Evolutionary conservation across 2,888 invertebrate species (phyloP), one percentile per base, ranked within the genome.

Genomic region (Phengaris arion): DNA sequence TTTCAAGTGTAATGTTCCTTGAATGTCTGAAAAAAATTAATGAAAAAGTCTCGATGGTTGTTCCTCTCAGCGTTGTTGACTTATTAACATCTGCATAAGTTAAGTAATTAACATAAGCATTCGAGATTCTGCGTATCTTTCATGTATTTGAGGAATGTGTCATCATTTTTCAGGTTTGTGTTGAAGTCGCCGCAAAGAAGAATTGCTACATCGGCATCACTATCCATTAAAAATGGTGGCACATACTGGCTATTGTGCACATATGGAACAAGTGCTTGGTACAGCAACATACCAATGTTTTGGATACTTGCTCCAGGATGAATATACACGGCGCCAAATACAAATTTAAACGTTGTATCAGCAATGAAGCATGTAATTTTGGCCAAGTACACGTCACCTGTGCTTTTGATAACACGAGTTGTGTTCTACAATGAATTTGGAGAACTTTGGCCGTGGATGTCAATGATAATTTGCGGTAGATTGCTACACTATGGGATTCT

Each of bases 1-100:
- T 81, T 79, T 81, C 80, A n/a, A 69, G 70, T 81, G 77, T 82
- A 79, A 80, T 80, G 80, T 81, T 79, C 35, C 81, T 81, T 35
- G 81, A n/a, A n/a, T n/a, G n/a, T n/a, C n/a, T n/a, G n/a, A n/a
- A n/a, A n/a, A n/a, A n/a, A n/a, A n/a, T n/a, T n/a, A n/a, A n/a
- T n/a, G n/a, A 73, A 76, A 81, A 81, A 55, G 81, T 82, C 80
- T 80, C 81, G 48, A 79, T 79, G 78, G 79, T 80, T 75, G 79
- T 81, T 74, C 79, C 79, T 79, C 68, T 76, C 77, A 80, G 64
- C 68, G 79, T 80, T 48, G 79, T 81, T 68, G 79, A 79, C 76
- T 79, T 79, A 78, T n/a, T 55, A 52, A 79, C 55, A 46, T 81
- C 76, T 80, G 80, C n/a, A n/a, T n/a, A n/a, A n/a, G n/a, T n/a